These are phyloP conservation scores for Caenorhabditis panamensis DNA, from an alignment of 2,888 invertebrate species.

Conservation along the genomic window DNA sequence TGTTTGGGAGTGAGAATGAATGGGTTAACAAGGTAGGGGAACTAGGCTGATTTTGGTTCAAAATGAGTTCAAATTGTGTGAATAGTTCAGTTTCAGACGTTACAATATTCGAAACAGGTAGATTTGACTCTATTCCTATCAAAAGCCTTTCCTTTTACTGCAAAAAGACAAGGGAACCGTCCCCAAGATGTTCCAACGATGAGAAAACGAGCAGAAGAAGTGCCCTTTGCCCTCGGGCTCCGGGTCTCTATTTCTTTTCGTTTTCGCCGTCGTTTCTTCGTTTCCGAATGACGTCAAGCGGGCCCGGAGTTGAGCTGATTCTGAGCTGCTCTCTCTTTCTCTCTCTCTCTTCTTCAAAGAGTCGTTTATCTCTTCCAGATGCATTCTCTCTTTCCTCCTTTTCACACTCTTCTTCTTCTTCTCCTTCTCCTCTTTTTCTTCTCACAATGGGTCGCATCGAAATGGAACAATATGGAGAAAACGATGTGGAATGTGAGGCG, in stretches of 20 bases:
- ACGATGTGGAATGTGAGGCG: constrained; percentile 19
- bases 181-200: too few species aligned
- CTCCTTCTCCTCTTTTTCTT: constrained; percentile 4
- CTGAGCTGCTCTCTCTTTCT: constrained; percentile 43
- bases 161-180: too few species aligned
- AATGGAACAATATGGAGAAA: constrained; percentile 37
- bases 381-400: constrained; percentile 30
- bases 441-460: constrained; percentile 34
- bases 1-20: not conserved
- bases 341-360: constrained; percentile 20
- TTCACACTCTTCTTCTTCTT: constrained; percentile 9
- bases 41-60: not conserved
- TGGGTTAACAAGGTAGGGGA: not conserved
- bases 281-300: constrained; percentile 45
- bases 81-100: too few species aligned
- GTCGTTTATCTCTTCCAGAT: constrained; percentile 52
- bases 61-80: too few species aligned
- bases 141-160: too few species aligned
- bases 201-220: too few species aligned
- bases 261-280: not conserved
- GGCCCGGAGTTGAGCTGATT: constrained; percentile 55
- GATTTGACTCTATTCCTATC: too few species aligned
- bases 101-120: too few species aligned
- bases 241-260: not conserved
- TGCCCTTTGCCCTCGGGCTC: not conserved